phyloP scores from a whole-genome alignment of 2,888 invertebrate species.

The Ornithoptera alexandrae region DNA sequence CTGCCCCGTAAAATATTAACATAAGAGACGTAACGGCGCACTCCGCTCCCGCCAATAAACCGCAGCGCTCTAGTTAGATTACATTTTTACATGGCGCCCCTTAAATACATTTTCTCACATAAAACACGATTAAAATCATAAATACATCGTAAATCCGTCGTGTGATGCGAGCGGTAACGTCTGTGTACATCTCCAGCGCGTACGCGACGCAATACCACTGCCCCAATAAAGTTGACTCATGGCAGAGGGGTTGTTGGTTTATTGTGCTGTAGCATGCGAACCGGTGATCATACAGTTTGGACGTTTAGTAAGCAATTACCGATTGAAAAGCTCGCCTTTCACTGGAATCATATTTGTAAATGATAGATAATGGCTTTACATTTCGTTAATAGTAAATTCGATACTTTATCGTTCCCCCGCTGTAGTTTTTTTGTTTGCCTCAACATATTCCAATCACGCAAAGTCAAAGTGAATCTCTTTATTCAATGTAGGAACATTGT shows the following conservation, averaged over 20 bases:
- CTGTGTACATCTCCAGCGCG: constrained; percentile 36
- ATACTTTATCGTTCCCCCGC: too few relatives aligned
- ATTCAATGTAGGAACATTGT: too few relatives aligned
- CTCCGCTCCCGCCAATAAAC: neutral
- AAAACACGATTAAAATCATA: constrained; percentile 33
- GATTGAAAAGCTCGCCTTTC: constrained; percentile 20
- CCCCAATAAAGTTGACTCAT: constrained; percentile 36
- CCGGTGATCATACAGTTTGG: constrained; percentile 35
- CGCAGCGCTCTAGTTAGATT: neutral
- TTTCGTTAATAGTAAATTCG: too few relatives aligned
- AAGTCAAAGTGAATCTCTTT: too few relatives aligned
- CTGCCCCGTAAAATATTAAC: too few relatives aligned
- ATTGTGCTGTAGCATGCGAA: constrained; percentile 36
- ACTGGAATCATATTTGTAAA: too few relatives aligned
- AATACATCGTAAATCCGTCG: constrained; percentile 32
- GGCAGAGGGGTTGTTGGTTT: constrained; percentile 31
- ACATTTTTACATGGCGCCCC: neutral
- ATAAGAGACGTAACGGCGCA: neutral
- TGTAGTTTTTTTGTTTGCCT: too few relatives aligned
- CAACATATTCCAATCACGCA: too few relatives aligned
- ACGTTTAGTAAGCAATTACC: constrained; percentile 30
- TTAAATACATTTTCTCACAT: constrained; percentile 25
- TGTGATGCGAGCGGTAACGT: constrained; percentile 19
- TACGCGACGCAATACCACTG: constrained; percentile 35
- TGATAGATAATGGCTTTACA: too few relatives aligned